Base-by-base conservation (phyloP, 2,888 invertebrate species). In the Nomada goodeniana region DNA sequence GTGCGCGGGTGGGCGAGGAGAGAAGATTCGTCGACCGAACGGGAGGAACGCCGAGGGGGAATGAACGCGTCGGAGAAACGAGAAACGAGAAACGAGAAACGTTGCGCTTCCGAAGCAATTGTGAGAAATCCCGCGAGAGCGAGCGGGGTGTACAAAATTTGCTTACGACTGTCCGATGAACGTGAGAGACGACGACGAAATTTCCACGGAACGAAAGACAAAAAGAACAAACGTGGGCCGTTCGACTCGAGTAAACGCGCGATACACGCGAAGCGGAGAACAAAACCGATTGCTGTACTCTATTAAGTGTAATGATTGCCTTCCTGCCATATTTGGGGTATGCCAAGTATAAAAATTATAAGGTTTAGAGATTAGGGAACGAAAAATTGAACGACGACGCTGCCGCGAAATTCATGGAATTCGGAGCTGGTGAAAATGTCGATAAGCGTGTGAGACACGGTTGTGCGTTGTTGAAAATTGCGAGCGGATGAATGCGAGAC, bases 241-340 rank as follows among this genome's bases (percentile, higher is more conserved):
- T 80, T 86, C 72, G 80, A 67, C 76, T 85, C 78, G 80, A 72
- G 83, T 77, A 85, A 85, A 86, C 85, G 86, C 83, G 80, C 83
- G 13, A 85, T 80, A 71, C 72, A 50, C 77, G 81, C 85, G 65
- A 77, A 75, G 79, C 57, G 36, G 74, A 79, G 63, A 82, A 82
- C 81, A 82, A 82, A 79, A 90, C 90, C 91, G 93, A 94, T 94
- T 93, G 94, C 94, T 94, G 94, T 94, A 93, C 93, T 93, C 93
- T 92, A 92, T 93, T 91, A 94, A 94, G 92, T 94, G 93, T 94
- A 94, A 94, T 94, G 94, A 95, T 95, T 95, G 95, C 95, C 95
- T 95, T 95, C 95, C 95, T 95, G 95, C 95, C 95, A 95, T 93
- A 93, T 94, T 94, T 94, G 94, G 95, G 95, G 95, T 95, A 94